Evolutionary conservation across 2,113 vertebrate species (phyloP).

Genomic region (Fregetta grallaria): DNA sequence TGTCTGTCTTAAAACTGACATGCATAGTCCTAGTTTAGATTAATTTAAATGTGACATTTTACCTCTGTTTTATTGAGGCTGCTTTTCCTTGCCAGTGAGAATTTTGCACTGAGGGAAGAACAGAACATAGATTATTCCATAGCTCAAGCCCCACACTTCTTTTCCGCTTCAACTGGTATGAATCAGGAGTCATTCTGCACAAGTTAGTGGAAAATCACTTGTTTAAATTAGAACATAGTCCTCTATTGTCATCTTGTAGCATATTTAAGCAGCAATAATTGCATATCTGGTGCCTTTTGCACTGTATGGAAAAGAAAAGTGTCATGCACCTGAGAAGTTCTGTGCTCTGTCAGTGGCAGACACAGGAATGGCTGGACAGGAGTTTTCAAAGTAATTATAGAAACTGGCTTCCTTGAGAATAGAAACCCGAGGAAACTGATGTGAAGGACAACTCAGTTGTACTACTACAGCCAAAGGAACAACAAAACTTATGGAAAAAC

Average conservation of each 20-base stretch:
- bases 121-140: background rate
- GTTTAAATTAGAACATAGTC: background rate
- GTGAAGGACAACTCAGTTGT: background rate
- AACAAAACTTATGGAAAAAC: background rate
- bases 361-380: background rate
- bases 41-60: background rate
- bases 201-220: background rate
- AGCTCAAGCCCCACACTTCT: background rate
- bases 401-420: background rate
- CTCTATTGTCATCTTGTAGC: background rate
- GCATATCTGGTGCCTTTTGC: background rate
- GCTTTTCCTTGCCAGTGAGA: background rate
- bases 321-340: background rate
- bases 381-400: background rate
- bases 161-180: background rate
- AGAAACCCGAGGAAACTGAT: background rate
- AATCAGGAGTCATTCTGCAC: background rate
- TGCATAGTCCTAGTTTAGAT: background rate
- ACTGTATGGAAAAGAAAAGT: background rate
- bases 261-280: background rate
- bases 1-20: accelerated
- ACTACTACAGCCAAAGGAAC: background rate
- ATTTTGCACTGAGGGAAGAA: background rate
- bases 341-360: background rate
- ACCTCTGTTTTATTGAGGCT: background rate